phyloP scores from a whole-genome alignment of 2,888 invertebrate species.

The Andrena praecox region DNA sequence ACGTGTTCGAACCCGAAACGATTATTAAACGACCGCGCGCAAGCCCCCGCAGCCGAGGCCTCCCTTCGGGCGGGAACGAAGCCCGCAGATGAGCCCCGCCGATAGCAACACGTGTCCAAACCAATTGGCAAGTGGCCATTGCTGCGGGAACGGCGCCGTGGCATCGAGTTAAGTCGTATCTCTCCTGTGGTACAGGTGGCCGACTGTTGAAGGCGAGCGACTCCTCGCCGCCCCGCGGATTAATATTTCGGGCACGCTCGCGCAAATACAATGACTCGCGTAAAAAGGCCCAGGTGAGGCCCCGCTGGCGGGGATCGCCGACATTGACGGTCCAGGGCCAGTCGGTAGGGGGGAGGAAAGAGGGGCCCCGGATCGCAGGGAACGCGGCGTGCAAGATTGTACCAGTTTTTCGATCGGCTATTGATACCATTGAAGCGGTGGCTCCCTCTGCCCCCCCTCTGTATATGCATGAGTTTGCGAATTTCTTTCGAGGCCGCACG shows the following conservation, averaged over 20 bases:
- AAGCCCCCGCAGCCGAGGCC: not conserved
- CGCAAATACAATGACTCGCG: constrained; percentile 78
- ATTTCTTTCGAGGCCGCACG: constrained; percentile 81
- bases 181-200: constrained; percentile 55
- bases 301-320: constrained; percentile 48
- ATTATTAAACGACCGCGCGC: constrained; percentile 12
- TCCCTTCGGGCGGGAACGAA: not conserved
- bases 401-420: constrained; percentile 82
- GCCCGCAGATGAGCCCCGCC: not conserved
- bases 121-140: constrained; percentile 40
- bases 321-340: constrained; percentile 39
- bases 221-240: constrained; percentile 58
- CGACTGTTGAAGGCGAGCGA: constrained; percentile 29
- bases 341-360: constrained; percentile 3
- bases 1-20: constrained; percentile 1
- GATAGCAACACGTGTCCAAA: constrained; percentile 34
- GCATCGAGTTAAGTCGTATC: constrained; percentile 35
- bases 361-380: constrained; percentile 43
- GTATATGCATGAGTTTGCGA: constrained; percentile 81
- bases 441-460: constrained; percentile 49
- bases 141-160: not conserved
- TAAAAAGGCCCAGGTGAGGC: constrained; percentile 81
- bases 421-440: constrained; percentile 77
- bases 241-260: constrained; percentile 81
- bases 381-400: constrained; percentile 79